Conservation (phyloP, 2,888 invertebrate species). For the Watsonalla cultraria region DNA sequence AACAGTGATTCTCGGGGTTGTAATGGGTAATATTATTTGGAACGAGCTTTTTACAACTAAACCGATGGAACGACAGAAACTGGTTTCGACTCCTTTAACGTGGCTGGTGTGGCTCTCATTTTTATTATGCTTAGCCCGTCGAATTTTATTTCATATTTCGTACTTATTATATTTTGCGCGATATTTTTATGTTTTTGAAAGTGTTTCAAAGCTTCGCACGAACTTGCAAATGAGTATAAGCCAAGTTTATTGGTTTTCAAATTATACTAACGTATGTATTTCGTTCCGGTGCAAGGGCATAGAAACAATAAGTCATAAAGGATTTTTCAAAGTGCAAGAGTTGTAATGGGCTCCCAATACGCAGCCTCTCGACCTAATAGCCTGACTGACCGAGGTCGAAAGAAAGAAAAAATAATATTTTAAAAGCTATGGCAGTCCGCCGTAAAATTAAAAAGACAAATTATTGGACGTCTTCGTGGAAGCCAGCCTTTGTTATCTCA, state of each 20-base stretch:
- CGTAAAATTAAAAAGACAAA: constrained; percentile 79
- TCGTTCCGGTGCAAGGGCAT: constrained; percentile 46
- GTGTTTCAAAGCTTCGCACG: constrained; percentile 12
- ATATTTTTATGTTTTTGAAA: constrained; percentile 31
- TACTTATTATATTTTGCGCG: constrained; percentile 44
- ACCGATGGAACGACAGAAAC: constrained; percentile 65
- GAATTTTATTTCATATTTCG: constrained; percentile 58
- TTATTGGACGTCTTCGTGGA: constrained; percentile 78
- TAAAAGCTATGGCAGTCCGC: constrained; percentile 73
- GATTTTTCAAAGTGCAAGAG: constrained; percentile 56
- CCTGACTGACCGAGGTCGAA: constrained; percentile 58
- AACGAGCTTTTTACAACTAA: constrained; percentile 75
- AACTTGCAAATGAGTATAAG: constrained; percentile 18
- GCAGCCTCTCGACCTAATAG: constrained; percentile 65
- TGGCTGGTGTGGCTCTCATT: constrained; percentile 61
- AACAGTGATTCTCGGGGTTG: constrained; percentile 69
- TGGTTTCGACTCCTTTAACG: constrained; percentile 65
- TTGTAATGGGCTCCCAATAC: constrained; percentile 68
- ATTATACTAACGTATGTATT: constrained; percentile 32
- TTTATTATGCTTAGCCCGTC: constrained; percentile 60
- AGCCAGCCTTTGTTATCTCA: constrained; percentile 76
- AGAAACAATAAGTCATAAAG: constrained; percentile 72
- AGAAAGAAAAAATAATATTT: constrained; percentile 61
- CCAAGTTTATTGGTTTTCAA: constrained; percentile 30
- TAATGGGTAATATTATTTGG: constrained; percentile 76